phyloP scores from a whole-genome alignment of 2,888 invertebrate genomes.

The Catocala fraxini region DNA sequence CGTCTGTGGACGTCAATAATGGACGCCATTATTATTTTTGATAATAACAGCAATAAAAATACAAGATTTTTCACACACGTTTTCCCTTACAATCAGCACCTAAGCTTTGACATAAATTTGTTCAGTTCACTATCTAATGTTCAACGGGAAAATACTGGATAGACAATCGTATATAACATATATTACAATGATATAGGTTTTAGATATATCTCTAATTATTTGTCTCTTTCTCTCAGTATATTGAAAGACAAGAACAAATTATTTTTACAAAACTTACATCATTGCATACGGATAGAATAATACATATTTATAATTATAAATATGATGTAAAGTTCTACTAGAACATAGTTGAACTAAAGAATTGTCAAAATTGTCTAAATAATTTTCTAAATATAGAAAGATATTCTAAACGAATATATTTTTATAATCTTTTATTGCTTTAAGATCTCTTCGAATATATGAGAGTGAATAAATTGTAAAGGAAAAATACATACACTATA shows the following conservation, averaged over 20 bases:
- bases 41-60: constrained; percentile 28
- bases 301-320: constrained; percentile 12
- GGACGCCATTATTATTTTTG: constrained; percentile 13
- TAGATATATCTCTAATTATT: not conserved
- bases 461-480: constrained; percentile 13
- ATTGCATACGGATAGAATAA: constrained; percentile 13
- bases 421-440: constrained; percentile 14
- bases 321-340: constrained; percentile 16
- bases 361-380: constrained; percentile 26
- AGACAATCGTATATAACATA: constrained; percentile 19
- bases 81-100: constrained; percentile 61
- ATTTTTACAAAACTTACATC: constrained; percentile 9
- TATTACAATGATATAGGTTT: constrained; percentile 18
- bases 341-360: not conserved
- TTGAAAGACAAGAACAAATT: constrained; percentile 17
- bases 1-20: not conserved
- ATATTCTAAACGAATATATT: constrained; percentile 5
- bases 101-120: constrained; percentile 67
- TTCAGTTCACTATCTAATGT: constrained; percentile 60
- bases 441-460: constrained; percentile 16
- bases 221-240: constrained; percentile 11
- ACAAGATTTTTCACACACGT: constrained; percentile 25
- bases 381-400: constrained; percentile 20
- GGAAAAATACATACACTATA: constrained; percentile 25
- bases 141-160: constrained; percentile 45